Evolutionary conservation across 2,113 vertebrate species (phyloP).

Genomic region (Rhagologus leucostigma): DNA sequence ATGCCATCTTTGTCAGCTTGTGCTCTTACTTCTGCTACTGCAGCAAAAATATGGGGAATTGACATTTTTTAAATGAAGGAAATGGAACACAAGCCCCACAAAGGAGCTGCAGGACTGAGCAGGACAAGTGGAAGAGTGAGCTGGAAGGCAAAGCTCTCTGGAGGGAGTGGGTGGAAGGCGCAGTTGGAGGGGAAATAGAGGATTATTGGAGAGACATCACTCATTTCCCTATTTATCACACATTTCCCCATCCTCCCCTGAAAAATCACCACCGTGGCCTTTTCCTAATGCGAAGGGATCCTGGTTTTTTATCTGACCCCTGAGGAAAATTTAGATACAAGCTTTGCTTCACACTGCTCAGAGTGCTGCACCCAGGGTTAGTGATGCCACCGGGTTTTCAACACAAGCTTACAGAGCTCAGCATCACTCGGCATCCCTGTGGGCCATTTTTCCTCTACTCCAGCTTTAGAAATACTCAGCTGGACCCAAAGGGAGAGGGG

Average conservation of each 20-base stretch:
- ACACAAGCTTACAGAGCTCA: background rate
- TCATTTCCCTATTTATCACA: background rate
- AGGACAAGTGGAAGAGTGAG: background rate
- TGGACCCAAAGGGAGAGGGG: background rate
- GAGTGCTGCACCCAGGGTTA: background rate
- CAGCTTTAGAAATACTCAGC: background rate
- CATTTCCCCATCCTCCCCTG: background rate
- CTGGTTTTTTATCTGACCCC: background rate
- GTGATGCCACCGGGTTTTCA: background rate
- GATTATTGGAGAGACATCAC: background rate
- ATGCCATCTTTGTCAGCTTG: constrained; percentile 8
- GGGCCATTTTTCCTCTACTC: background rate
- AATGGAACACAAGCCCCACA: background rate
- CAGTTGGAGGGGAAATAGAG: background rate
- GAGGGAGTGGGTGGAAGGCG: background rate
- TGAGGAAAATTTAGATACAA: background rate
- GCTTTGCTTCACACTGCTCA: background rate
- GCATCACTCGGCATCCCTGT: background rate
- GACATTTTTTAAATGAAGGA: background rate
- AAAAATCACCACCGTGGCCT: background rate
- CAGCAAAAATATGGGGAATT: background rate
- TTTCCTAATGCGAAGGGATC: background rate
- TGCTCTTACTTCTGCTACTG: constrained; percentile 37
- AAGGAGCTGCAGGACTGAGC: background rate
- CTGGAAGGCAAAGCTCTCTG: background rate